Percentiles rank a stretch among this genome's conserved stretches.
These are phyloP conservation scores for Lamprologus callipterus DNA, from an alignment of 2,113 vertebrate species.

Conservation along the genomic window DNA sequence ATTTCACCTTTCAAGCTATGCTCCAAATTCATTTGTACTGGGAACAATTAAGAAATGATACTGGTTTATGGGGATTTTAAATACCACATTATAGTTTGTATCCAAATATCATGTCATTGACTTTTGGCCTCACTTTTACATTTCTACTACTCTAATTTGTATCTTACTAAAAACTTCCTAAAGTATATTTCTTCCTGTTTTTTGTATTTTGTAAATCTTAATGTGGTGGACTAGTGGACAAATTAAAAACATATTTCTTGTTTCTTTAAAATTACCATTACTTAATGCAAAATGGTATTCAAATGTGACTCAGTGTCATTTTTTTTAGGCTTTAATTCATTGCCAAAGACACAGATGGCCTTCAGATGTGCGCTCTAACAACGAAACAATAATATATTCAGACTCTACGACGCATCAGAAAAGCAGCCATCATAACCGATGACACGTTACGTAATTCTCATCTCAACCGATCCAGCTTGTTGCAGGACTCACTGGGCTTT, in stretches of 20 bases:
- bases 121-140: not conserved
- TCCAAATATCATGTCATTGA: not conserved
- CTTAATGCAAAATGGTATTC: not conserved
- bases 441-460: conserved; percentile 21
- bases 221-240: not conserved
- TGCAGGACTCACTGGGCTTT: not conserved
- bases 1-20: not conserved
- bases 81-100: not conserved
- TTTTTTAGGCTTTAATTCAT: not conserved
- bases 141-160: not conserved
- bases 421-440: not conserved
- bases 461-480: not conserved
- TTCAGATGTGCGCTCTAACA: not conserved
- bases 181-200: not conserved
- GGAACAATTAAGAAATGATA: not conserved
- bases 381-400: not conserved
- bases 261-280: not conserved
- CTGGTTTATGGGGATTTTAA: not conserved
- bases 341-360: not conserved
- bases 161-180: not conserved
- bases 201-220: not conserved
- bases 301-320: not conserved
- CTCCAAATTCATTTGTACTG: not conserved
- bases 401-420: not conserved
- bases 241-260: not conserved